Conservation (phyloP, 2,113 vertebrate species). For the Canis aureus region DNA sequence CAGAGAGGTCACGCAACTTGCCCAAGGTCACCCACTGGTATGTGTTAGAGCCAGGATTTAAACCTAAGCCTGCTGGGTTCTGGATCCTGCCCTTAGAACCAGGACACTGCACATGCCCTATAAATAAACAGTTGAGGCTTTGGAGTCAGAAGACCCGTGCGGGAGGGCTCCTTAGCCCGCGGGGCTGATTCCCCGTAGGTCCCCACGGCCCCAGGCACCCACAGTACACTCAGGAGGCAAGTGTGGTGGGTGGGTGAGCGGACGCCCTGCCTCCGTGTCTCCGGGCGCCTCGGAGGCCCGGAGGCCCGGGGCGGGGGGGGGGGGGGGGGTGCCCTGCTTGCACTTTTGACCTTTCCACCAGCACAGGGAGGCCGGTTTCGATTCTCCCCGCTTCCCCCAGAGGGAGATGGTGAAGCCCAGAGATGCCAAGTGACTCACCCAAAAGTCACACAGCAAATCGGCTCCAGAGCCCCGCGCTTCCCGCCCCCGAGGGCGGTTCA, state of each 20-base stretch:
- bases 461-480: slow-evolving; percentile 34
- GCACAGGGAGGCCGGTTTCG: not conserved
- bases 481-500: not conserved
- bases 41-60: not conserved
- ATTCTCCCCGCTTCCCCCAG: not conserved
- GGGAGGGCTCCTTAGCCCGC: not conserved
- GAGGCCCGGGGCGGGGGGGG: too few species aligned
- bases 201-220: not conserved
- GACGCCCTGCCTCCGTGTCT: not conserved
- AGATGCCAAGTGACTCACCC: slow-evolving; percentile 78
- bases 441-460: slow-evolving; percentile 71
- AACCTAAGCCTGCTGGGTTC: not conserved
- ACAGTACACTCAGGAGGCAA: not conserved
- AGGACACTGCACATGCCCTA: not conserved
- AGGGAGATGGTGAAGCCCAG: slow-evolving; percentile 53
- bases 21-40: not conserved
- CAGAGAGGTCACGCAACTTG: not conserved
- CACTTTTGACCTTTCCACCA: slow-evolving; percentile 58
- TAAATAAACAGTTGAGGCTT: not conserved
- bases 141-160: not conserved
- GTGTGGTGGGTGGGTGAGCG: not conserved
- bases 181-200: not conserved
- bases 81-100: not conserved
- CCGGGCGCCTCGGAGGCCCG: not conserved
- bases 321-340: not conserved